Conservation (phyloP, 2,888 invertebrate genomes). For the Epinotia ramella region DNA sequence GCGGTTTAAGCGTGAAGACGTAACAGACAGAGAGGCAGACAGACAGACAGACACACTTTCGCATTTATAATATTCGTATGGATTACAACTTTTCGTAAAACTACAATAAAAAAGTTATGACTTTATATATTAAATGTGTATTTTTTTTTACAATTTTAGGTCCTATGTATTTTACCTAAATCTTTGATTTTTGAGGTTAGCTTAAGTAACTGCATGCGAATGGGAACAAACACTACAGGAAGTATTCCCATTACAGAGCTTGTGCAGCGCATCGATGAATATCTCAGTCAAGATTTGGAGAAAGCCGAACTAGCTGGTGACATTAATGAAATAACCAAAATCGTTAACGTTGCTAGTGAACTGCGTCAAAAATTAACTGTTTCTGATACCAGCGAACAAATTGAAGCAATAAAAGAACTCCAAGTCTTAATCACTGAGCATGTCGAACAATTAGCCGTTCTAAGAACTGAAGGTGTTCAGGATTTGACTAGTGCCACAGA, state of each 20-base stretch:
- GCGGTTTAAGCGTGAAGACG: too few relatives aligned
- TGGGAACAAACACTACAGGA: slow-evolving; percentile 27
- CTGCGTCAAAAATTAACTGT: slow-evolving; percentile 23
- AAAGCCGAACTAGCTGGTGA: background rate
- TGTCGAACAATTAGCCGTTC: background rate
- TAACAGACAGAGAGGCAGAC: too few relatives aligned
- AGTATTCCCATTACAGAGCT: slow-evolving; percentile 44
- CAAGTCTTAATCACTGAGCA: slow-evolving; percentile 20
- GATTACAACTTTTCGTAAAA: background rate
- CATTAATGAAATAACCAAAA: slow-evolving; percentile 11
- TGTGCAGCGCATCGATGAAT: slow-evolving; percentile 41
- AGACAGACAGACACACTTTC: too few relatives aligned
- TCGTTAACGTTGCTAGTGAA: slow-evolving; percentile 21
- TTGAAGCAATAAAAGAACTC: slow-evolving; percentile 32
- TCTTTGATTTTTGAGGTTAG: background rate
- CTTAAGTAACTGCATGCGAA: slow-evolving; percentile 29
- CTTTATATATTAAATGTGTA: too few relatives aligned
- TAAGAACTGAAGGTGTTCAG: background rate
- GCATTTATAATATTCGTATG: too few relatives aligned
- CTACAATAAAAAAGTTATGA: too few relatives aligned
- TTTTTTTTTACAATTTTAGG: background rate
- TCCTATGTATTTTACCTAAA: background rate
- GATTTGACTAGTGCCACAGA: background rate
- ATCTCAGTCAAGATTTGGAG: slow-evolving; percentile 29
- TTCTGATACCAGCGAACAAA: slow-evolving; percentile 17